Evolutionary conservation across 2,888 invertebrate genomes (phyloP), one percentile per base, ranked within the genome.

Genomic region (Dolichomitus sp.): DNA sequence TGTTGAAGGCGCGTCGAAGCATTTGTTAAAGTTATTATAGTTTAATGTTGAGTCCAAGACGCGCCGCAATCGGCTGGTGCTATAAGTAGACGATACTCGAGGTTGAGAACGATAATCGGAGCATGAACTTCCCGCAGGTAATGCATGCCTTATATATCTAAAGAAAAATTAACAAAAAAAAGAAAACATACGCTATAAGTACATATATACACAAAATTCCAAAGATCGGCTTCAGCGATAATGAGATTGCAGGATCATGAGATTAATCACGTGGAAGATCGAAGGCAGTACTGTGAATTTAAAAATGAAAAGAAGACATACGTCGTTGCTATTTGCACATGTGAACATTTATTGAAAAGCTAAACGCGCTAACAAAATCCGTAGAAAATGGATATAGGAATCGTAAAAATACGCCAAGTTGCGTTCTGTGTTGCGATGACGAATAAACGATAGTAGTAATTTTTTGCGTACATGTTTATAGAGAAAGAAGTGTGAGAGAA

Each of bases 91-190:
- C 19, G 54, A 45, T 45, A 33, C 19, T 69, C 52, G 5, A 14
- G 63, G 27, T 57, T 40, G 61, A 74, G 27, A 52, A 65, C 42
- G 63, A 37, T 33, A 40, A 79, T 72, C 75, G 84, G 77, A 80
- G 87, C 89, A 88, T 85, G 85, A 86, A 90, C 89, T 88, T 88
- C 88, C 88, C 87, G 88, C 88, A 87, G 88, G 90, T 90, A 90
- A 90, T 90, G 90, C 90, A 91, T 91, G 91, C 91, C 91, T 91
- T 91, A 91, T 89, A 91, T 89, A 86, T 88, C 86, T 89, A 86
- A 87, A 88, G 23, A 89, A 87, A 59, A 45, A 65, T 59, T 30
- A 42, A 48, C 30, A 66, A 77, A 76, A 50, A 57, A 48, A 7
- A 30, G 2, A 75, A 84, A 79, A 86, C 77, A 78, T 66, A 81